Conservation (phyloP, 2,888 invertebrate species). For the Strigamia transsilvanica region DNA sequence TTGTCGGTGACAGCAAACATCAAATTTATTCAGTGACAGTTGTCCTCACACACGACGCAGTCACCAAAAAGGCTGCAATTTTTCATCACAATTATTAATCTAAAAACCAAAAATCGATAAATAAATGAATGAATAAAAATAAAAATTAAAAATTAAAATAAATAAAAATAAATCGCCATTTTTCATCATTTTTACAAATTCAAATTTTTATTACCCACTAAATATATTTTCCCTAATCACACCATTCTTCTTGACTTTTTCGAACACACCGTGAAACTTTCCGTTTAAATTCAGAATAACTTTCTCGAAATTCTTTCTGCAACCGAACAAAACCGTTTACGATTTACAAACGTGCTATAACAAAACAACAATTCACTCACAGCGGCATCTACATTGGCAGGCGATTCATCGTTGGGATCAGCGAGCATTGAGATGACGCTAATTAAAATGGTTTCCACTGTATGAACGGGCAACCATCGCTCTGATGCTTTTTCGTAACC, state of each 20-base stretch:
- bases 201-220: not conserved
- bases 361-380: slow-evolving; percentile 70
- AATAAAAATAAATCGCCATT: not conserved
- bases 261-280: slow-evolving; percentile 97
- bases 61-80: slow-evolving; percentile 17
- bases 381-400: slow-evolving; percentile 99
- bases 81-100: slow-evolving; percentile 15
- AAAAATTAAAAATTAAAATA: slow-evolving; percentile 7
- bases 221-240: slow-evolving; percentile 55
- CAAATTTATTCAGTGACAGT: slow-evolving; percentile 15
- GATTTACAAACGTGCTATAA: not conserved
- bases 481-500: slow-evolving; percentile 98
- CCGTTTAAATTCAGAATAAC: slow-evolving; percentile 95
- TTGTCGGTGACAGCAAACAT: slow-evolving; percentile 1
- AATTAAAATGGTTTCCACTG: slow-evolving; percentile 97
- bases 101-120: slow-evolving; percentile 16
- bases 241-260: slow-evolving; percentile 95
- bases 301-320: slow-evolving; percentile 98
- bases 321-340: slow-evolving; percentile 62
- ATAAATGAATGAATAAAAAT: too few relatives aligned
- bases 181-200: not conserved
- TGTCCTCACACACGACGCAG: not conserved
- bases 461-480: slow-evolving; percentile 98
- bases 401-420: slow-evolving; percentile 98
- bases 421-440: slow-evolving; percentile 99